A percentile compares a stretch with the other conserved stretches of the same genome.
Conservation (phyloP, 2,888 invertebrate species). For the Ferrisia virgata region DNA sequence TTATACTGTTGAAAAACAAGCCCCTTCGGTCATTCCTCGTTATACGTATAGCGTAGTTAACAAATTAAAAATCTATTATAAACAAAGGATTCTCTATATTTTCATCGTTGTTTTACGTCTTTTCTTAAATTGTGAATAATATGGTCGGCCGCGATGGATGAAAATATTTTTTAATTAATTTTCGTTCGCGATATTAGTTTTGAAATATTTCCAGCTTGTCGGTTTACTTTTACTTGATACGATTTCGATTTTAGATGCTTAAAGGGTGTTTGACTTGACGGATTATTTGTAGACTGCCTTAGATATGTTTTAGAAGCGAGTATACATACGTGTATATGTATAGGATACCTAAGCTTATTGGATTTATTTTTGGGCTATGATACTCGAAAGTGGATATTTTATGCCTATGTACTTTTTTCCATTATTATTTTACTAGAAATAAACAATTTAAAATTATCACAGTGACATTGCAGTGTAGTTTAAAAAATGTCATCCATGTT, state of each 20-base stretch:
- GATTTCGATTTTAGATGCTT: not conserved
- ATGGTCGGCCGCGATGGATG: not conserved
- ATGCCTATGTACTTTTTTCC: too few relatives aligned
- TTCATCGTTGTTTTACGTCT: not conserved
- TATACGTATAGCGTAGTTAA: not conserved
- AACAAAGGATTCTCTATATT: not conserved
- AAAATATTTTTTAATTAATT: not conserved
- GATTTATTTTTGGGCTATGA: too few relatives aligned
- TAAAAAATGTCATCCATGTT: too few relatives aligned
- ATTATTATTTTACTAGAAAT: too few relatives aligned
- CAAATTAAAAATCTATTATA: not conserved
- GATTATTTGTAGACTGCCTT: not conserved
- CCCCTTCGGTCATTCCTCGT: not conserved
- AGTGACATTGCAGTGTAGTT: too few relatives aligned
- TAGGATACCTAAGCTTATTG: too few relatives aligned
- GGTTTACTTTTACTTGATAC: not conserved
- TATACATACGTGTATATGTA: not conserved
- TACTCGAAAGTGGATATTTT: too few relatives aligned
- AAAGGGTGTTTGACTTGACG: not conserved
- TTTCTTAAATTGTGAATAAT: not conserved
- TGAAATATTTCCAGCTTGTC: not conserved
- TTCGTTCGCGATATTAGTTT: not conserved
- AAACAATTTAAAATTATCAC: too few relatives aligned
- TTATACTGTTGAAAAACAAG: not conserved
- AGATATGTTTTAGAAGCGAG: too few relatives aligned